Percentiles rank a stretch among this genome's conserved stretches.
Evolutionary conservation across 2,888 invertebrate species (phyloP).

Genomic region (Dynastes grantii): DNA sequence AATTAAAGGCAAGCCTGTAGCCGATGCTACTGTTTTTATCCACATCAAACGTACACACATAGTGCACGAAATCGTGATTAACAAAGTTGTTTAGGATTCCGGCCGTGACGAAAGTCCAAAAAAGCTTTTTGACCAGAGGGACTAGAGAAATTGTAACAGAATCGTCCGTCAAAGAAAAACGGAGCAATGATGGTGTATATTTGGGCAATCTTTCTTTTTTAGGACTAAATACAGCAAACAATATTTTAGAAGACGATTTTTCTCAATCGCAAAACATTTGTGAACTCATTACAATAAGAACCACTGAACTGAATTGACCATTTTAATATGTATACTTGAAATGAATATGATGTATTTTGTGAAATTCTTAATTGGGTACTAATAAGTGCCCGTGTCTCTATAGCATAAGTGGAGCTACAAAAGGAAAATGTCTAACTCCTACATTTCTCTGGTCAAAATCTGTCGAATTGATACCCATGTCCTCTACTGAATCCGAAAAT

Average conservation of each 20-base stretch:
- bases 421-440: too few relatives aligned
- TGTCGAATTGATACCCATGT: too few relatives aligned
- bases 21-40: conserved; percentile 61
- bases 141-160: conserved; percentile 21
- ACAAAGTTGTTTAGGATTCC: conserved; percentile 68
- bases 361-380: too few relatives aligned
- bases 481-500: too few relatives aligned
- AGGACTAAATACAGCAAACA: not conserved
- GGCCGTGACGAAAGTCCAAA: conserved; percentile 58
- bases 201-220: not conserved
- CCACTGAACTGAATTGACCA: too few relatives aligned
- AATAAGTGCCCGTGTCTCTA: too few relatives aligned
- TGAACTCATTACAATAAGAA: too few relatives aligned
- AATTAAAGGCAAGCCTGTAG: conserved; percentile 61
- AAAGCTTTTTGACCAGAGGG: not conserved
- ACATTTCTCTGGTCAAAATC: too few relatives aligned
- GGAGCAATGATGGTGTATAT: not conserved
- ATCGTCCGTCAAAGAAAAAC: conserved; percentile 5
- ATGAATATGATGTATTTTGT: too few relatives aligned
- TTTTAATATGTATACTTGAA: too few relatives aligned
- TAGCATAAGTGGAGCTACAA: too few relatives aligned
- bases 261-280: too few relatives aligned
- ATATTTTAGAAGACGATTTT: not conserved
- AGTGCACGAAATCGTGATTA: conserved; percentile 66
- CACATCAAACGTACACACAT: conserved; percentile 62